Base-by-base conservation (phyloP, 1,140 invertebrate species). In the Drosophila quadrilineata region DNA sequence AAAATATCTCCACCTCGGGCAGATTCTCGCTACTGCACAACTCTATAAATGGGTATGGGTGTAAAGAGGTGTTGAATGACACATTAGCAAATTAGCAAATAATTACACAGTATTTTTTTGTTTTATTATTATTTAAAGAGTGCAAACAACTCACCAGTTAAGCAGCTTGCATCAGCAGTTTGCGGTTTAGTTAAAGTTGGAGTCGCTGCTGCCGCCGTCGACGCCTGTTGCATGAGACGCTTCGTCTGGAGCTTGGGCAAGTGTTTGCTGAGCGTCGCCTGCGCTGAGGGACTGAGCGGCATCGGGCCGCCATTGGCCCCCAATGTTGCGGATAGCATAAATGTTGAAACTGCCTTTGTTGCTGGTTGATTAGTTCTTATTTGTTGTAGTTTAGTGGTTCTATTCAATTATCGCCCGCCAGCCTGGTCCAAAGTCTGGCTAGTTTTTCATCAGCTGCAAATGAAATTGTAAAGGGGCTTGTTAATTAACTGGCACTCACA, bases 1-100 rank as follows among this genome's bases (percentile, higher is more conserved):
- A 97, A 88, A 98, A 95, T 86, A 98, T 96, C 91, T 99, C 97
- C 73, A 98, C 97, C 92, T 99, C 93, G 88, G 95, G 95, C 89
- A 97, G 91, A 89, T 96, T 94, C 89, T 94, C 95, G 90, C 93
- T 94, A 90, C 94, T 96, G 92, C 95, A 96, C 90, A 97, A 92
- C 91, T 96, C 95, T 96, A 92, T 14, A 91, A 92, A 84, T 2
- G 17, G 89, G 75, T 33, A 77, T n/a, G n/a, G n/a, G 21, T 31
- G 71, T 75, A 62, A 67, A 14, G 12, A 40, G 9, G 4, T 22
- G 21, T 24, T 28, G 33, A n/a, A 14, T 36, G 12, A 22, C 1
- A 3, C 5, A 63, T 87, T 69, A 68, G 71, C 31, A 56, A 29
- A 24, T 2, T 31, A n/a, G 6, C 8, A 48, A 59, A 40, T 31